A percentile compares a stretch with the other conserved stretches of the same genome.
phyloP scores from a whole-genome alignment of 2,113 vertebrate species.

The Shinisaurus crocodilurus region DNA sequence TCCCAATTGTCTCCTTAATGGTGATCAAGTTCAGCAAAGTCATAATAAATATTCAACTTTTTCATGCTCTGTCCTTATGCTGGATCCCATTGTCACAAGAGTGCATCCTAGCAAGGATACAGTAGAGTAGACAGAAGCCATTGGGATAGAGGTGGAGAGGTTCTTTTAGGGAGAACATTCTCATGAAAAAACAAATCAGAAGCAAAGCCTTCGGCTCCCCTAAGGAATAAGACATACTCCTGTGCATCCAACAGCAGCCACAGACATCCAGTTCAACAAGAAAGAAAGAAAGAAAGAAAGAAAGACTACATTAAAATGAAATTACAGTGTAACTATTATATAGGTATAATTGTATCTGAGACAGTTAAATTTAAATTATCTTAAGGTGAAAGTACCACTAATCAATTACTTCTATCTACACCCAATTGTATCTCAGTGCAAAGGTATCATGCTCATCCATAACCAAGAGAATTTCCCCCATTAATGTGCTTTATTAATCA shows the following conservation, averaged over 20 bases:
- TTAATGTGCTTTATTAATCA: neutral
- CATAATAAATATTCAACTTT: neutral
- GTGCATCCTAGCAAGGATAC: neutral
- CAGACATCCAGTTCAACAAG: neutral
- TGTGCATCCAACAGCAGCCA: neutral
- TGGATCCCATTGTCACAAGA: neutral
- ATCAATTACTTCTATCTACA: neutral
- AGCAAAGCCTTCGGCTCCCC: neutral
- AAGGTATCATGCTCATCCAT: neutral
- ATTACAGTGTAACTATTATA: neutral
- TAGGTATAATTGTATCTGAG: neutral
- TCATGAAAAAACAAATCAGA: neutral
- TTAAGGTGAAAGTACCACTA: neutral
- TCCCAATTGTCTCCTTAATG: neutral
- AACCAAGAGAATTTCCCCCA: neutral
- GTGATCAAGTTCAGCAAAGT: neutral
- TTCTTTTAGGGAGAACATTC: neutral
- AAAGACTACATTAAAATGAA: neutral
- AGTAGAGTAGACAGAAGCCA: neutral
- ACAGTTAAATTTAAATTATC: neutral
- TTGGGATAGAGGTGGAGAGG: neutral
- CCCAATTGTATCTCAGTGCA: neutral
- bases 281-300: too few relatives aligned
- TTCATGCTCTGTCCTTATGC: neutral
- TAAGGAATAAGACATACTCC: neutral